A percentile compares a stretch with the other conserved stretches of the same genome.
These are phyloP conservation scores for Danaus melanippus DNA, from an alignment of 1,140 invertebrate genomes.

Conservation along the genomic window DNA sequence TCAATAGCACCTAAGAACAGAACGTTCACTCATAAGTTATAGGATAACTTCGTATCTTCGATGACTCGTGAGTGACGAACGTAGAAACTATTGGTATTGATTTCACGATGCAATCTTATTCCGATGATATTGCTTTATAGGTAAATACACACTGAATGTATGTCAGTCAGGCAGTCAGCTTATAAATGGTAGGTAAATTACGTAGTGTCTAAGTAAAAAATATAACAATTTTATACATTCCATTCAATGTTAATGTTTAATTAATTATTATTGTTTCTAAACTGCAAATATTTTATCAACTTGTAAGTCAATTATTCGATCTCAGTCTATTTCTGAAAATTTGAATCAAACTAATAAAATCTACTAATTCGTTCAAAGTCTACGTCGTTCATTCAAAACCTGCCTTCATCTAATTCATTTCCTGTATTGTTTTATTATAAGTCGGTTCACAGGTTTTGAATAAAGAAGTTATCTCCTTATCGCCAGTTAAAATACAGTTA, in stretches of 20 bases:
- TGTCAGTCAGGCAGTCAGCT: slow-evolving; percentile 35
- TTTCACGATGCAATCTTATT: too few species aligned
- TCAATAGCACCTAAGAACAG: too few species aligned
- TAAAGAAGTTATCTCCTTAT: slow-evolving; percentile 60
- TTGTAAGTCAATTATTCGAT: slow-evolving; percentile 20
- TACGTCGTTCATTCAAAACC: slow-evolving; percentile 69
- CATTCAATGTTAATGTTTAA: slow-evolving; percentile 19
- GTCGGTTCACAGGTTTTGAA: slow-evolving; percentile 67
- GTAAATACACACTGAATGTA: too few species aligned
- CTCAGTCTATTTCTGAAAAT: slow-evolving; percentile 49
- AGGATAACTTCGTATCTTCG: too few species aligned
- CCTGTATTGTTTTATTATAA: slow-evolving; percentile 51
- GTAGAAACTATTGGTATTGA: too few species aligned
- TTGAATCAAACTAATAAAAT: slow-evolving; percentile 45
- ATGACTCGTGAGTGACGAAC: too few species aligned
- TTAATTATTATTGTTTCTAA: slow-evolving; percentile 35
- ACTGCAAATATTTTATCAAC: slow-evolving; percentile 34
- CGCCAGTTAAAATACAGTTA: slow-evolving; percentile 68
- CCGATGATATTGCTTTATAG: too few species aligned
- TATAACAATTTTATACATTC: slow-evolving; percentile 11
- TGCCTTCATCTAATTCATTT: slow-evolving; percentile 59
- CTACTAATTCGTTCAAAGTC: slow-evolving; percentile 58
- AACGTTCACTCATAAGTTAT: too few species aligned
- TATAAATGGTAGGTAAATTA: slow-evolving; percentile 1
- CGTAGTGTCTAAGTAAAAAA: slow-evolving; percentile 7